These are phyloP conservation scores for Globia sparganii DNA, from an alignment of 2,888 invertebrate genomes.

Conservation along the genomic window DNA sequence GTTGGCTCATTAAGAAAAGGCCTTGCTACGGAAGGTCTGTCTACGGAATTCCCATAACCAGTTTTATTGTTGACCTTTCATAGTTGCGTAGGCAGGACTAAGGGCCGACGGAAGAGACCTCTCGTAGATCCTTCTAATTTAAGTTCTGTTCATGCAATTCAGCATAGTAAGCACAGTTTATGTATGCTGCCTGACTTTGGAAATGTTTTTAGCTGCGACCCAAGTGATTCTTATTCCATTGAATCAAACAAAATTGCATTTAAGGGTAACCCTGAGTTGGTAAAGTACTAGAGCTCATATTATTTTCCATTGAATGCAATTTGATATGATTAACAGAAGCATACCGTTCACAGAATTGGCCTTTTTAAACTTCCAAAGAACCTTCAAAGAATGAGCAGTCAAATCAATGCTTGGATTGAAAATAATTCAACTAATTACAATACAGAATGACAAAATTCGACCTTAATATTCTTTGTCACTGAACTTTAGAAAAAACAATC, in stretches of 20 bases:
- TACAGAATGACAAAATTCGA: not conserved
- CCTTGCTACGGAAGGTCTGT: constrained; percentile 24
- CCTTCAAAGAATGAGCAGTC: not conserved
- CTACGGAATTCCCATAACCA: constrained; percentile 32
- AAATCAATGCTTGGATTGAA: not conserved
- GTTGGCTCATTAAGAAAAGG: constrained; percentile 48
- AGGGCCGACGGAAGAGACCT: constrained; percentile 33
- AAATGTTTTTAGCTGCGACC: not conserved
- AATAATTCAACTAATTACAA: not conserved
- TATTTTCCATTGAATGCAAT: not conserved
- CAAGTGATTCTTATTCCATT: not conserved
- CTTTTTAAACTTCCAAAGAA: not conserved
- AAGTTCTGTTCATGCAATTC: constrained; percentile 14
- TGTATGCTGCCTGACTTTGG: not conserved
- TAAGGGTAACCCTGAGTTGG: not conserved
- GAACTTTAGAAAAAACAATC: constrained; percentile 1
- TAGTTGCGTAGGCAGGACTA: constrained; percentile 33
- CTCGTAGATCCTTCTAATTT: constrained; percentile 37
- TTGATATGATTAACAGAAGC: not conserved
- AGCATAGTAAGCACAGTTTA: not conserved
- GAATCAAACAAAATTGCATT: not conserved
- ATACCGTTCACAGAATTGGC: not conserved
- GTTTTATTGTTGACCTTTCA: constrained; percentile 48
- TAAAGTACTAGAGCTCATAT: not conserved
- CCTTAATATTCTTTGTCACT: not conserved